Base-by-base conservation (phyloP, 35 echinoderm and acorn worm species). In the Stichopus chloronotus region DNA sequence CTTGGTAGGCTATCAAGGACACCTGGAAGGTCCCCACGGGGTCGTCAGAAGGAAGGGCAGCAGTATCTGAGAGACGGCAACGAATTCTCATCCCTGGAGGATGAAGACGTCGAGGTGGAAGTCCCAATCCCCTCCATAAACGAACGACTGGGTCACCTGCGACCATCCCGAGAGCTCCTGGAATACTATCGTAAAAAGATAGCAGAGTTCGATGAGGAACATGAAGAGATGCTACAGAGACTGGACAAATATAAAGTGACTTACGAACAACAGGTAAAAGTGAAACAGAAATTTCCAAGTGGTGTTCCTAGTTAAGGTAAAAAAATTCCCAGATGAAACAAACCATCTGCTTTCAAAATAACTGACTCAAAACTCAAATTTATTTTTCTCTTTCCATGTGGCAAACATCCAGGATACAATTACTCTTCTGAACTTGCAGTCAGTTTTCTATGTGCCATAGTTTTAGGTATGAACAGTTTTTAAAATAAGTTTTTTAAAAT, bases 111-210 rank as follows among this genome's bases (percentile, higher is more conserved):
- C 69, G 91, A 87, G 7, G 78, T 90, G 21, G 89, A 93, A 6
- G 52, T 59, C 25, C 23, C 59, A 8, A 96, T 99, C 30, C 93
- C 97, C 52, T 94, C 95, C 81, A 95, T 99, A 16, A 99, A 96
- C 92, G 91, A 99, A 90, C 84, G 97, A 76, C 87, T 99, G 24
- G 97, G 95, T 10, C 91, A 99, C 69, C 78, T 99, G 5, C 77
- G 97, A 12, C 97, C 97, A 63, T 99, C 97, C 14, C 92, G 97
- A 80, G 97, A 99, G 84, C 93, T 99, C 8, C 63, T 99, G 56
- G 97, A 99, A 91, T 99, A 99, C 24, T 99, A 99, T 63, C 78
- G 97, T 24, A 99, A 94, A 79, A 99, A 99, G 83, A 99, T 99
- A 23, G 97, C 97, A 10, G 95, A 99, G 69, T 99, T 99, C 95